phyloP scores from a whole-genome alignment of 2,888 invertebrate genomes.

The Ditylenchus weischeri region DNA sequence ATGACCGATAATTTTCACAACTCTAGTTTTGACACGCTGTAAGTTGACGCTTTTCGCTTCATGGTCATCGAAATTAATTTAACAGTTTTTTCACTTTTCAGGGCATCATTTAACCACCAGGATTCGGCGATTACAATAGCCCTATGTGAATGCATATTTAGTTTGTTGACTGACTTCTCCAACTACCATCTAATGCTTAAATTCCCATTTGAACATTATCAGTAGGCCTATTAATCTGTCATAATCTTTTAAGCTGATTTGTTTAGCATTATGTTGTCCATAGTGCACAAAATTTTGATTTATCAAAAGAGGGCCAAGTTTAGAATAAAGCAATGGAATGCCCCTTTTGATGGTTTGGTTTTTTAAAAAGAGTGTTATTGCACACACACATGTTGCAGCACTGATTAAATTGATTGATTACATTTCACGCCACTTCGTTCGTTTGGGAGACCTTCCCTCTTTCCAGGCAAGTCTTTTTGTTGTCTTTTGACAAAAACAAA shows the following conservation, averaged over 20 bases:
- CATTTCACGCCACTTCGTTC: slow-evolving; percentile 16
- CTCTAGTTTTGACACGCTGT: no score
- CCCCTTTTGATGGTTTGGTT: slow-evolving; percentile 32
- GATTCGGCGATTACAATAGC: no score
- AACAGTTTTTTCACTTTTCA: no score
- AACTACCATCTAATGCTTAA: slow-evolving; percentile 28
- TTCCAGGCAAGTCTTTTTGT: background rate
- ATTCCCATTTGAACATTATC: slow-evolving; percentile 34
- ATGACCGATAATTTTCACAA: no score
- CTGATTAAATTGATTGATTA: slow-evolving; percentile 27
- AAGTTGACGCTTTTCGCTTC: no score
- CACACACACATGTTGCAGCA: slow-evolving; percentile 22
- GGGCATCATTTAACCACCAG: no score
- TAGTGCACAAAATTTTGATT: slow-evolving; percentile 29
- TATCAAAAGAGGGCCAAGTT: slow-evolving; percentile 27
- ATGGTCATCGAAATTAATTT: no score
- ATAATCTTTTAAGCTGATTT: slow-evolving; percentile 4
- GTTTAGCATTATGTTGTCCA: slow-evolving; percentile 27
- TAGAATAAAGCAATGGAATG: slow-evolving; percentile 26
- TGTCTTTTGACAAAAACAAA: slow-evolving; percentile 10
- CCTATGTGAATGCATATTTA: slow-evolving; percentile 13
- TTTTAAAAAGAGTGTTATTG: background rate
- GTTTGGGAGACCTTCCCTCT: background rate
- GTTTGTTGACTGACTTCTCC: slow-evolving; percentile 30
- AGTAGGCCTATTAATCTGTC: slow-evolving; percentile 17